Conservation (phyloP, 1,140 invertebrate species). For the Drosophila parvula region DNA sequence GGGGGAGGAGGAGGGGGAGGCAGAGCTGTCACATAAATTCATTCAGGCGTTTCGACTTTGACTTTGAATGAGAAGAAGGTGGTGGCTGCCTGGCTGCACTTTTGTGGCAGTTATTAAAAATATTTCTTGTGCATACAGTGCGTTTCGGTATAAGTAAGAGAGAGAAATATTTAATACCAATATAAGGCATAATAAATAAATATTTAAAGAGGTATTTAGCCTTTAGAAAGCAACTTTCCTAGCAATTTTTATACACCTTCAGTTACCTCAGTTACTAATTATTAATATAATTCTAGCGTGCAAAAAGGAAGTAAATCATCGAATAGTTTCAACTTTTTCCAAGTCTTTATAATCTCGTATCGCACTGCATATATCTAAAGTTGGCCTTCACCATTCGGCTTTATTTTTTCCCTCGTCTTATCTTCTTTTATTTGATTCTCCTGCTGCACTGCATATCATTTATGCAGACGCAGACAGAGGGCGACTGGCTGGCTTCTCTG, state of each 20-base stretch:
- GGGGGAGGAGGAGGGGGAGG: background rate
- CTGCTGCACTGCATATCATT: slow-evolving; percentile 24
- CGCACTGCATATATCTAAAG: slow-evolving; percentile 30
- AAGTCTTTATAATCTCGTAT: slow-evolving; percentile 7
- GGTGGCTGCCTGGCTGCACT: slow-evolving; percentile 14
- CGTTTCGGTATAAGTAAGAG: background rate
- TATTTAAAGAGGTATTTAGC: background rate
- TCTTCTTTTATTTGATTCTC: slow-evolving; percentile 30
- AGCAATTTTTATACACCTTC: background rate
- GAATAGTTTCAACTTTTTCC: background rate
- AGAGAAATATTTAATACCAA: too few relatives aligned
- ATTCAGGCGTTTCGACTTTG: slow-evolving; percentile 67
- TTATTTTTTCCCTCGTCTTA: background rate
- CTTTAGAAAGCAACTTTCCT: background rate
- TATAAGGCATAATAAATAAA: too few relatives aligned
- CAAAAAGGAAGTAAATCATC: background rate
- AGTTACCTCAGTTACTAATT: background rate
- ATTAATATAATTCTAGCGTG: background rate
- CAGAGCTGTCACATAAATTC: slow-evolving; percentile 46
- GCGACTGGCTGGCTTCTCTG: slow-evolving; percentile 45
- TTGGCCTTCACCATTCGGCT: slow-evolving; percentile 4
- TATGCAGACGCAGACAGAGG: slow-evolving; percentile 26
- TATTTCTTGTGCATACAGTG: slow-evolving; percentile 5
- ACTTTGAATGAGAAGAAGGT: slow-evolving; percentile 40
- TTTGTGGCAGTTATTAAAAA: slow-evolving; percentile 61